These are phyloP conservation scores for Trachythela sp. DNA, from an alignment of 64 coral and sea anemone genomes.

Conservation along the genomic window DNA sequence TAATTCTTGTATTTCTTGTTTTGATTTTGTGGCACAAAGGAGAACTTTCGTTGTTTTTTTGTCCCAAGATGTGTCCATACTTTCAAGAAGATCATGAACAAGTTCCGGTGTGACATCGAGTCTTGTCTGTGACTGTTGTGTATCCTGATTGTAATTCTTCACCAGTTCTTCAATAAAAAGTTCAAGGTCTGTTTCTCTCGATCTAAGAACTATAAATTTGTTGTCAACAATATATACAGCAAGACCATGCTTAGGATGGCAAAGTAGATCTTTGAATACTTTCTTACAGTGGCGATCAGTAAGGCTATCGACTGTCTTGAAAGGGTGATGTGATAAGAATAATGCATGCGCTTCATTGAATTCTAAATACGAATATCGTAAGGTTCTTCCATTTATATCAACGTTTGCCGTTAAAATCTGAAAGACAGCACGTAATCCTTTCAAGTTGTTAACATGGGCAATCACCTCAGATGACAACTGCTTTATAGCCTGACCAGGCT, in stretches of 20 bases:
- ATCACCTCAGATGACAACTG: background rate
- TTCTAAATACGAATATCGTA: conserved; percentile 22
- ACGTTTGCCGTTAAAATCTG: conserved; percentile 32
- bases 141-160: too few relatives aligned
- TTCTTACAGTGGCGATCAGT: conserved; percentile 20
- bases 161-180: conserved; percentile 38
- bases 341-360: conserved; percentile 25
- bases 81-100: conserved; percentile 19
- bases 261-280: conserved; percentile 22
- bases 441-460: conserved; percentile 34
- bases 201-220: conserved; percentile 16
- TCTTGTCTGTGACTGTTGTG: background rate
- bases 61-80: conserved; percentile 29
- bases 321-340: conserved; percentile 30
- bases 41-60: conserved; percentile 22
- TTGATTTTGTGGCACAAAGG: background rate
- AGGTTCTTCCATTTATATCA: background rate
- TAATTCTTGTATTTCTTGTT: background rate
- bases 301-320: background rate
- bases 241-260: conserved; percentile 34
- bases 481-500: too few relatives aligned
- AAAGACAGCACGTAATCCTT: conserved; percentile 37
- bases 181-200: conserved; percentile 22
- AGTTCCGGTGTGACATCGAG: background rate
- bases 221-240: conserved; percentile 28